Evolutionary conservation across 2,797 vertebrate species (phyloP).

Genomic region (Hipposideros larvatus): DNA sequence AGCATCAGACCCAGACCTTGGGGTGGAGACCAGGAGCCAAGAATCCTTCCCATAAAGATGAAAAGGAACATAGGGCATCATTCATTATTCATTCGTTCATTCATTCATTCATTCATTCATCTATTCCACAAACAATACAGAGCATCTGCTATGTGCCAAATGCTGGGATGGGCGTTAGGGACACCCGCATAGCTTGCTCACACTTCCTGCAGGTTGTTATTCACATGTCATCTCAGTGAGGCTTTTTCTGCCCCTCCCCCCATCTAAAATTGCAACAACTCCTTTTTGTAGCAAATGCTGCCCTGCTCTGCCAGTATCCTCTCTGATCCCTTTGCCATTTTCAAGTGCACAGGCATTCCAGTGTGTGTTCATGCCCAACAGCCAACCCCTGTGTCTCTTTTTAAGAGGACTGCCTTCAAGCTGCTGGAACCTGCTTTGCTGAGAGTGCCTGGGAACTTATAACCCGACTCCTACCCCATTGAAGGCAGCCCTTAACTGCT

Average conservation of each 20-base stretch:
- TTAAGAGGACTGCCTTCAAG: neutral
- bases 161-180: neutral
- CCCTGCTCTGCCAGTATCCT: neutral
- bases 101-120: neutral
- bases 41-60: neutral
- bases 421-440: neutral
- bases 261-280: neutral
- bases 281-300: neutral
- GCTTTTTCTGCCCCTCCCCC: fast-evolving
- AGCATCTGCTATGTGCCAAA: too few relatives aligned
- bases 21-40: neutral
- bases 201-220: neutral
- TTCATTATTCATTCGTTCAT: fast-evolving
- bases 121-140: fast-evolving
- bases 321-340: neutral
- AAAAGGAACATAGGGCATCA: neutral
- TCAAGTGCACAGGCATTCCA: fast-evolving
- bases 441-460: neutral
- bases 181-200: neutral
- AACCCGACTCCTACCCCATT: neutral
- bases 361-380: neutral
- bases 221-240: neutral
- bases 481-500: neutral
- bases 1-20: neutral
- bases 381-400: neutral